Percentiles rank a stretch among this genome's conserved stretches.
These are phyloP conservation scores for Taphrorychus bicolor DNA, from an alignment of 2,888 invertebrate genomes.

Conservation along the genomic window DNA sequence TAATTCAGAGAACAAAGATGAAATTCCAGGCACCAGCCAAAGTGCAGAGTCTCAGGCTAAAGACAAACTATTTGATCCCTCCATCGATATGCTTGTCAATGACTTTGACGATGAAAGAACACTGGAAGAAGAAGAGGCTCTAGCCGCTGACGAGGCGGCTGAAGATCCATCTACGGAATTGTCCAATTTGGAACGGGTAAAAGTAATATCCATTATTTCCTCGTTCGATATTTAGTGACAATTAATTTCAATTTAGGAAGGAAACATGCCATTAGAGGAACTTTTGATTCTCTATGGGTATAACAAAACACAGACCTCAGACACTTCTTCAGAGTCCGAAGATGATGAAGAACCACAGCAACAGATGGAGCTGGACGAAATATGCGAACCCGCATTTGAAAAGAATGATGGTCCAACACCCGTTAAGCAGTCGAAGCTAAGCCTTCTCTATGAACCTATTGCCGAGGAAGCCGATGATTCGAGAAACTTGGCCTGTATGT, in stretches of 20 bases:
- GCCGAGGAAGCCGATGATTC: constrained; percentile 59
- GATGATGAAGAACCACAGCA: constrained; percentile 60
- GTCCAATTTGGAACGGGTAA: constrained; percentile 81
- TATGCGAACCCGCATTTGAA: constrained; percentile 61
- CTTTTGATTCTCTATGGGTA: constrained; percentile 88
- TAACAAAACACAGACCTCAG: constrained; percentile 57
- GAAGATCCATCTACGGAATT: constrained; percentile 89
- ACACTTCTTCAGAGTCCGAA: constrained; percentile 57
- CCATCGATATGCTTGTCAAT: constrained; percentile 96
- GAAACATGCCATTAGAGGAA: constrained; percentile 96
- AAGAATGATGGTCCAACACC: constrained; percentile 54
- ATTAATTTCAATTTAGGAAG: constrained; percentile 66
- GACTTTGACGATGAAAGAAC: constrained; percentile 98
- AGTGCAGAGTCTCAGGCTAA: constrained; percentile 55
- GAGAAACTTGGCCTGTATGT: constrained; percentile 63
- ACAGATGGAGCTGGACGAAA: constrained; percentile 42
- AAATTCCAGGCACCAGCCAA: constrained; percentile 8
- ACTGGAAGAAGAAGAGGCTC: constrained; percentile 94
- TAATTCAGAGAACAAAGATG: constrained; percentile 2
- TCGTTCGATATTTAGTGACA: not conserved
- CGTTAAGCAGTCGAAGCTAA: constrained; percentile 62
- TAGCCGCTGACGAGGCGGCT: constrained; percentile 81
- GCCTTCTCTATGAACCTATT: constrained; percentile 64
- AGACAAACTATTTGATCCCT: constrained; percentile 83
- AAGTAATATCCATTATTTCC: not conserved